phyloP scores from a whole-genome alignment of 1,140 invertebrate species.

The Drosophila kepulauana region DNA sequence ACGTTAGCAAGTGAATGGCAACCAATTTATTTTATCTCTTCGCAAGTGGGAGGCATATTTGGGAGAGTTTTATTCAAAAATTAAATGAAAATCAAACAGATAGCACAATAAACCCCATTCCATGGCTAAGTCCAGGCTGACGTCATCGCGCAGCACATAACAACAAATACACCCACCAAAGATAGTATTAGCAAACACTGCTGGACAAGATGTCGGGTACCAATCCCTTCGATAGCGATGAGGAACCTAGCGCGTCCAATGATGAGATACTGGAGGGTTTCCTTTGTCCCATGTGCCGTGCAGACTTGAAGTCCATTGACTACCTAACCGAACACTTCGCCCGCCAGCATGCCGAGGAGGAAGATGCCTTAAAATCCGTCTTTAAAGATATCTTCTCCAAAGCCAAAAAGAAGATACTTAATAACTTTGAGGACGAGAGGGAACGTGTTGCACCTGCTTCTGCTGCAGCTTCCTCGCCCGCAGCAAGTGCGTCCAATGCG shows the following conservation, averaged over 20 bases:
- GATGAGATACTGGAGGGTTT: constrained; percentile 94
- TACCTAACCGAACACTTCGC: constrained; percentile 95
- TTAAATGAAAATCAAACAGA: constrained; percentile 28
- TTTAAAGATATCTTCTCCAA: constrained; percentile 96
- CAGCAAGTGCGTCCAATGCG: constrained; percentile 18
- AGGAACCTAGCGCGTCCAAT: constrained; percentile 71
- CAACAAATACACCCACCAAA: constrained; percentile 66
- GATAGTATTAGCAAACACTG: not conserved
- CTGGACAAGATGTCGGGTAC: constrained; percentile 57
- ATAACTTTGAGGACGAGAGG: constrained; percentile 90
- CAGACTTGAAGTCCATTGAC: constrained; percentile 92
- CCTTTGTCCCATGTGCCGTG: constrained; percentile 96
- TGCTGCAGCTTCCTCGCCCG: not conserved
- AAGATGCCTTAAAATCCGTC: constrained; percentile 93
- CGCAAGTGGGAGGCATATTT: constrained; percentile 4
- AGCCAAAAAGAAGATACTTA: constrained; percentile 93
- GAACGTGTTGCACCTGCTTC: not conserved
- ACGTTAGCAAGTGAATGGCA: constrained; percentile 40
- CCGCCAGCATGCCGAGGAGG: constrained; percentile 94
- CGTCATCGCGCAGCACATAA: not conserved
- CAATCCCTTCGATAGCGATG: constrained; percentile 77
- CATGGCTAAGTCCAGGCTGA: not conserved
- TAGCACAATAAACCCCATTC: not conserved
- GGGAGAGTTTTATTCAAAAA: constrained; percentile 44
- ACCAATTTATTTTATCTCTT: not conserved